A percentile compares a stretch with the other conserved stretches of the same genome.
Evolutionary conservation across 2,888 invertebrate genomes (phyloP).

Genomic region (Dioctria linearis): DNA sequence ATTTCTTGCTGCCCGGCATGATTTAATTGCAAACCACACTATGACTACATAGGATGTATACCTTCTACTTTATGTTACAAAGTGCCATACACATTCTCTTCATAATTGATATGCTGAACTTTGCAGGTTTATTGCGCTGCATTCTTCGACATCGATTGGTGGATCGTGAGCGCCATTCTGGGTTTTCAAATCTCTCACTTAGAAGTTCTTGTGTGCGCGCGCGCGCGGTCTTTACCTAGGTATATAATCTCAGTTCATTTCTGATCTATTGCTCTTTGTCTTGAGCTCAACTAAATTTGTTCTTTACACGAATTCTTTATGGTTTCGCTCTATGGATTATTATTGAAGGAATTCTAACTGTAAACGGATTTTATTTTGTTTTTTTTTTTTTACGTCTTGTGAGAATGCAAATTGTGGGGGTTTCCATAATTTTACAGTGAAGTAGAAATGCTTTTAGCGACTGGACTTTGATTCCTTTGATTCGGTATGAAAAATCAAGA

Average conservation of each 20-base stretch:
- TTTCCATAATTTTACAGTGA: not conserved
- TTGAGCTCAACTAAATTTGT: constrained; percentile 12
- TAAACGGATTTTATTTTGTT: not conserved
- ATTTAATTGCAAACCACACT: constrained; percentile 17
- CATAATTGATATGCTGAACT: constrained; percentile 42
- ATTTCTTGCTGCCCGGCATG: not conserved
- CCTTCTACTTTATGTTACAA: constrained; percentile 1
- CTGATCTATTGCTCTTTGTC: constrained; percentile 16
- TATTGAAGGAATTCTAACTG: constrained; percentile 16
- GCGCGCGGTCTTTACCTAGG: not conserved
- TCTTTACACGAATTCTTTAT: constrained; percentile 16
- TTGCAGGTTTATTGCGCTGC: not conserved
- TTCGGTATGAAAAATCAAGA: no score
- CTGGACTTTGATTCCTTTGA: no score
- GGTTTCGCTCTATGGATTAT: not conserved
- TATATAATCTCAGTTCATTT: not conserved
- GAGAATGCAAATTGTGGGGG: not conserved
- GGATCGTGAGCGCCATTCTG: constrained; percentile 6
- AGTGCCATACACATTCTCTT: constrained; percentile 15
- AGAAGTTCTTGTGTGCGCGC: not conserved
- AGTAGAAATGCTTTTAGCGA: no score
- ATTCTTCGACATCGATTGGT: not conserved
- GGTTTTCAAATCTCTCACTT: not conserved
- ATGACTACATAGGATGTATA: not conserved
- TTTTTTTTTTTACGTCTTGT: not conserved